These are phyloP conservation scores for Murina feae DNA, from an alignment of 2,113 vertebrate genomes.

Conservation along the genomic window DNA sequence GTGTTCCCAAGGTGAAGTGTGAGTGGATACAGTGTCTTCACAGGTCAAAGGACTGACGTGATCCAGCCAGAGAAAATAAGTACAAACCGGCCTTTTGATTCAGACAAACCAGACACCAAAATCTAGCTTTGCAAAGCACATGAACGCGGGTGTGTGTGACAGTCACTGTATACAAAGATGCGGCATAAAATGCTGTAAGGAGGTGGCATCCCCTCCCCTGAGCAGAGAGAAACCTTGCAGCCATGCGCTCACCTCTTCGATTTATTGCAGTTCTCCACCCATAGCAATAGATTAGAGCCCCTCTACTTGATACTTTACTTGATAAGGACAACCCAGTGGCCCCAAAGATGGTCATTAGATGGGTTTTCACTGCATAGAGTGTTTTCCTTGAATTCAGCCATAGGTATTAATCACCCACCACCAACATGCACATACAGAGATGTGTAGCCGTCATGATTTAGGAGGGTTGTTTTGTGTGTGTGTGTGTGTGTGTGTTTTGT, in stretches of 20 bases:
- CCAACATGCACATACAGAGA: neutral
- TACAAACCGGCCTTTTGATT: neutral
- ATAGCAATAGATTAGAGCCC: neutral
- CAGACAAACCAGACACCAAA: neutral
- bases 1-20: neutral
- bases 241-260: fast-evolving
- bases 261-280: neutral
- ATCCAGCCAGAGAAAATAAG: neutral
- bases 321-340: neutral
- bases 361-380: neutral
- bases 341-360: neutral
- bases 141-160: neutral
- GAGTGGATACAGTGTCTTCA: neutral
- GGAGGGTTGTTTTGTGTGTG: neutral
- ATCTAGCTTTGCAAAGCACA: neutral
- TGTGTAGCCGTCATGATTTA: neutral
- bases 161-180: neutral
- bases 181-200: neutral
- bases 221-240: neutral
- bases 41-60: neutral
- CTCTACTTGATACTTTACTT: neutral
- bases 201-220: neutral
- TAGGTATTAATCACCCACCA: neutral
- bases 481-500: neutral
- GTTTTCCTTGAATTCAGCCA: neutral